A percentile compares a stretch with the other conserved stretches of the same genome.
phyloP scores from a whole-genome alignment of 2,113 vertebrate genomes.

The Ploceus nigricollis region DNA sequence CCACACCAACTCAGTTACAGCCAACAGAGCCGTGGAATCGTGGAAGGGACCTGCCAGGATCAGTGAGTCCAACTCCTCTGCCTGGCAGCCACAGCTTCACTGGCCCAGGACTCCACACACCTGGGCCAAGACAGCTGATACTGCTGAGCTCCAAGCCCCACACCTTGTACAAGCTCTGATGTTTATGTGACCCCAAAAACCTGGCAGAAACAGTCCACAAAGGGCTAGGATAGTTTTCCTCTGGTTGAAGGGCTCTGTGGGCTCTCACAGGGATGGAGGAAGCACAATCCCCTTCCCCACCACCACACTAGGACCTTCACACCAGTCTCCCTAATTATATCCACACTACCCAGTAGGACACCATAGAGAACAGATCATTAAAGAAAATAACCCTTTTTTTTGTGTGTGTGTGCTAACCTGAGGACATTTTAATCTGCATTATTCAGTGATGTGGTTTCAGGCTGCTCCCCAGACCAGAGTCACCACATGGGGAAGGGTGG shows the following conservation, averaged over 20 bases:
- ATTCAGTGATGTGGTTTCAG: neutral
- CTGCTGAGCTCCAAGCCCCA: neutral
- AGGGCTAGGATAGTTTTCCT: neutral
- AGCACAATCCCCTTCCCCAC: neutral
- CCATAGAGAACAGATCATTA: neutral
- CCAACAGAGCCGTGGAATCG: neutral
- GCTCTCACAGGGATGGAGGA: neutral
- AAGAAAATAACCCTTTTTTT: neutral
- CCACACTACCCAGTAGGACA: neutral
- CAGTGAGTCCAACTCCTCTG: neutral
- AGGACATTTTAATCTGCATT: neutral
- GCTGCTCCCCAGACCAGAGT: neutral
- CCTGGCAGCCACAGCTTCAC: neutral
- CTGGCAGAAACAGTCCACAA: neutral
- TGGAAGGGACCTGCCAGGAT: neutral
- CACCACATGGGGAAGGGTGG: neutral
- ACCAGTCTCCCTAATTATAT: neutral
- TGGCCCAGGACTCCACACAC: neutral
- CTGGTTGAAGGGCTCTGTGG: neutral
- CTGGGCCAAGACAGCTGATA: neutral
- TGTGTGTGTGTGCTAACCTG: neutral
- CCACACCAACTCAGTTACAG: neutral
- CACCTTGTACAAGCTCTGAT: neutral
- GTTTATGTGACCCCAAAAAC: neutral
- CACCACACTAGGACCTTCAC: neutral